Base-by-base conservation (phyloP, 1,140 invertebrate genomes). In the Drosophila setifemur region DNA sequence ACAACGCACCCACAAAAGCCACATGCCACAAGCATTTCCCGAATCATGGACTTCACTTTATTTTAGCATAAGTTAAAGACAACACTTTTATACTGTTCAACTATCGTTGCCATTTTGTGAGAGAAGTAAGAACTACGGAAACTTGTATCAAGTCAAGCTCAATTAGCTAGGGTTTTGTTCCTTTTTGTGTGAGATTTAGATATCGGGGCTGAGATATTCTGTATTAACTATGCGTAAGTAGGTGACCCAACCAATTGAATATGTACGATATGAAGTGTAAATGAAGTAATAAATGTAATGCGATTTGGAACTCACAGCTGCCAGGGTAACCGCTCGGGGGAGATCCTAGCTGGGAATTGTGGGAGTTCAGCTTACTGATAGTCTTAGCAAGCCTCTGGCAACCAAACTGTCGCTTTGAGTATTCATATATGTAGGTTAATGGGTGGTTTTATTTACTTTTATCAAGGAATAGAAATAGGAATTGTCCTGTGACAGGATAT, bases 101-200 rank as follows among this genome's bases (percentile, higher is more conserved):
- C 73, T 75, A 39, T 70, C 47, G 52, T 64, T 70, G 74, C 69
- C 78, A 78, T 85, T 64, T 60, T 58, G 47, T 75, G 49, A 14
- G 25, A 11, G 33, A 64, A 49, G 64, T 68, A 19, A 58, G 23
- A 81, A 71, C 50, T 68, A 67, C 21, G 14, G 11, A 47, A 64
- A 82, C 81, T 86, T 87, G 83, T 87, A 86, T 87, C 82, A 86
- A 86, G 76, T 87, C 45, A 64, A 69, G 42, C 54, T 70, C 28
- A 64, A 50, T 40, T 55, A 66, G 37, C 52, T 42, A 55, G 47
- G 45, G 44, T 52, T 43, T 50, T 71, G 44, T 71, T 71, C 53
- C 67, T 71, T 45, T 58, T 26, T 25, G 54, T 63, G 53, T 52
- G 67, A 82, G 18, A 77, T 40, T 52, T 70, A 23, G 47, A 19